These are phyloP conservation scores for Meloe dianella DNA, from an alignment of 2,888 invertebrate species.

Conservation along the genomic window DNA sequence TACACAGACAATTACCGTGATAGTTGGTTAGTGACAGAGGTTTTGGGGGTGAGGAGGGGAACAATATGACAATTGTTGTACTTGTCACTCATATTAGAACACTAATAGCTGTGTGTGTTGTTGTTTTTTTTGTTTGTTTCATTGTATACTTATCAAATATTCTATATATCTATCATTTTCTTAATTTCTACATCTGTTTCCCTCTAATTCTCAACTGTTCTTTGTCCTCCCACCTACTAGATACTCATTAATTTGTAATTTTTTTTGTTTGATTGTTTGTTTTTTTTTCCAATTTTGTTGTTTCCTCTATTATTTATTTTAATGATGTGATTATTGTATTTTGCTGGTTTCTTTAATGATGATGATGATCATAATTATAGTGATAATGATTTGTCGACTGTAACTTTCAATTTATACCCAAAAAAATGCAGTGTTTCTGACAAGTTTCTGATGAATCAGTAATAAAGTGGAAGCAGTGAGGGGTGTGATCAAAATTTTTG, in stretches of 20 bases:
- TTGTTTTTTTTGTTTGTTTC: background rate
- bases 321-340: background rate
- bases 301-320: background rate
- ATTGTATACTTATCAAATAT: background rate
- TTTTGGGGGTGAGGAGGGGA: background rate
- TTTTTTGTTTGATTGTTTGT: background rate
- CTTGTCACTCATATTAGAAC: constrained; percentile 35
- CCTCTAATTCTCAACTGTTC: background rate
- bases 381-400: background rate
- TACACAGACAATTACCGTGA: constrained; percentile 43
- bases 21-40: background rate
- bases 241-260: background rate
- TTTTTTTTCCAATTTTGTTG: background rate
- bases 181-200: background rate
- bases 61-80: constrained; percentile 42
- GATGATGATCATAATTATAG: background rate
- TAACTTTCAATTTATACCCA: background rate
- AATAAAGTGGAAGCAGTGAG: no score
- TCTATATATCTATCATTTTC: background rate
- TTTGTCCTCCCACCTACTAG: background rate
- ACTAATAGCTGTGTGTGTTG: background rate
- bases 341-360: background rate
- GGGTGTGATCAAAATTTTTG: no score
- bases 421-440: no score
- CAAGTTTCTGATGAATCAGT: no score